Conservation (phyloP, 1,140 invertebrate genomes). For the Catajapyx aquilonaris region DNA sequence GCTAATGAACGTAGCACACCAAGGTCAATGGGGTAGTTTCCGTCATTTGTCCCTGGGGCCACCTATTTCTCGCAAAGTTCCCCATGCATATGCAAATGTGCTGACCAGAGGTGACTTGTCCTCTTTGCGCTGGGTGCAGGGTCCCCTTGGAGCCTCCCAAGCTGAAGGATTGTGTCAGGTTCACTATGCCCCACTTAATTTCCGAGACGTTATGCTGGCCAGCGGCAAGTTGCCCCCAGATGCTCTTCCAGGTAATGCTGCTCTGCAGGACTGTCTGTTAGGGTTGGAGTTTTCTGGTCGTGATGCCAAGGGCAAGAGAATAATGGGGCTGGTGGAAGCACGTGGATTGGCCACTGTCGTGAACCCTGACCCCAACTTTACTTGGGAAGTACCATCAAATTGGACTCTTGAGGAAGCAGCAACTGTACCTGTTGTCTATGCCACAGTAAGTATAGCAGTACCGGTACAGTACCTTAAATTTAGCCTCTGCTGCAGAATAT, state of each 20-base stretch:
- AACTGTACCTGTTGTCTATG: constrained; percentile 85
- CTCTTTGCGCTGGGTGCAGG: constrained; percentile 83
- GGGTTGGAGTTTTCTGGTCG: constrained; percentile 85
- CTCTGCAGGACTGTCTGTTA: constrained; percentile 73
- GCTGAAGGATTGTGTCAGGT: constrained; percentile 55
- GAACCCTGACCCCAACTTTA: constrained; percentile 55
- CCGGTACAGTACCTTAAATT: too few relatives aligned
- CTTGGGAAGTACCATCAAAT: constrained; percentile 71
- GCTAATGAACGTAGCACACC: constrained; percentile 57
- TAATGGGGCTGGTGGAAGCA: constrained; percentile 88
- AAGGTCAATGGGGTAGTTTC: constrained; percentile 62
- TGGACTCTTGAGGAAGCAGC: constrained; percentile 84
- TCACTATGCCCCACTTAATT: constrained; percentile 86
- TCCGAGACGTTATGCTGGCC: constrained; percentile 93
- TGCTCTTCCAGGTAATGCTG: constrained; percentile 68
- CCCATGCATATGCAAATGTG: constrained; percentile 82
- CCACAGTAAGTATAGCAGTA: constrained; percentile 43
- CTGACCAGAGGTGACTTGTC: constrained; percentile 73
- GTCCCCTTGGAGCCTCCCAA: constrained; percentile 29
- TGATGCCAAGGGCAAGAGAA: constrained; percentile 42
- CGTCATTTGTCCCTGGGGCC: constrained; percentile 48
- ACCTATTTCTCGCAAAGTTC: constrained; percentile 21
- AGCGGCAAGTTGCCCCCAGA: constrained; percentile 88
- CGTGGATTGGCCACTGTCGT: constrained; percentile 76
- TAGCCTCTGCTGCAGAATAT: too few relatives aligned